Evolutionary conservation across 2,888 invertebrate species (phyloP).

Genomic region (Autographa pulchrina): DNA sequence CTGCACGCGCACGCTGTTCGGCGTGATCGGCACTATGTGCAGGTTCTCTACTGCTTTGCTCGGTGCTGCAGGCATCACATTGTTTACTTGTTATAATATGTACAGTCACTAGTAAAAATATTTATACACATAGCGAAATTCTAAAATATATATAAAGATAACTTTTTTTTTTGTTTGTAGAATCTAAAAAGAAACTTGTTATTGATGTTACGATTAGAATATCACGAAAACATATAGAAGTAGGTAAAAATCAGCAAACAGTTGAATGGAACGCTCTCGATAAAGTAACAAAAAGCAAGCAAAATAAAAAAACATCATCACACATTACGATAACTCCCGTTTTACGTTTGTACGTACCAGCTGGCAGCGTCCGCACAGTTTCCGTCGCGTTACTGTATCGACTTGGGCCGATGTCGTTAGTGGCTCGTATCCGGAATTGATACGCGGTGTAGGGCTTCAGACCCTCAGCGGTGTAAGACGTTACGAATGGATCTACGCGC

Average conservation of each 20-base stretch:
- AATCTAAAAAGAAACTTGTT: no score
- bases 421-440: constrained; percentile 97
- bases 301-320: not conserved
- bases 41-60: constrained; percentile 94
- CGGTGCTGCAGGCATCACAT: constrained; percentile 90
- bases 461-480: constrained; percentile 95
- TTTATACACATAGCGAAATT: no score
- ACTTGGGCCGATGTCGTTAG: constrained; percentile 98
- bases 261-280: no score
- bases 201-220: no score
- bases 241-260: no score
- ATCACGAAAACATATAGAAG: no score
- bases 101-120: no score
- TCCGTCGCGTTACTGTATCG: constrained; percentile 97
- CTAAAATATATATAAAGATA: no score
- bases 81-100: not conserved
- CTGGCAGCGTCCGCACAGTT: constrained; percentile 96
- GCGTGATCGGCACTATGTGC: constrained; percentile 97
- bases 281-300: not conserved
- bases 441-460: constrained; percentile 97
- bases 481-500: constrained; percentile 95
- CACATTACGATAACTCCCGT: not conserved
- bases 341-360: constrained; percentile 85
- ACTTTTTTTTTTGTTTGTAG: no score
- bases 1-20: constrained; percentile 97